Evolutionary conservation across 2,113 vertebrate species (phyloP), one percentile per base, ranked within the genome.

Genomic region (Pleuronectes platessa): DNA sequence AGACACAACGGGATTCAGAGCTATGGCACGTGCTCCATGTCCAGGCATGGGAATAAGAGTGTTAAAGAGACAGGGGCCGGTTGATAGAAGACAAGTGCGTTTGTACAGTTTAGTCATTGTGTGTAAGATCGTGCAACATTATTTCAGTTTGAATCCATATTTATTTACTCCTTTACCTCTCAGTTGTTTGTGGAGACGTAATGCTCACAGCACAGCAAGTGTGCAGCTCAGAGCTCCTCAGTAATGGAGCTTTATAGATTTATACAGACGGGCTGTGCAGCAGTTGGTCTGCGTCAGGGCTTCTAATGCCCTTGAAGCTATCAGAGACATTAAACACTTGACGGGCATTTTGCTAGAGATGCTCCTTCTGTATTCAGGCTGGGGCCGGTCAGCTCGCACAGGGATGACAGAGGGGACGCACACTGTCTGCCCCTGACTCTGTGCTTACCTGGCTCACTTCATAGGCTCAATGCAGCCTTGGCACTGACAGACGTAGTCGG

Each of bases 261-360:
- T 27, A 51, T 53, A 12, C 45, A 54, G 42, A 49, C 61, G 75
- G 72, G 64, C 78, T 82, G 79, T 79, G 79, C 55, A 56, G 71
- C 72, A 74, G 65, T 64, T 56, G 26, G 56, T 79, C 71, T 77
- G 71, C 40, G 76, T 89, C 83, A 84, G 84, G 64, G 75, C 58
- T 82, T 78, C 65, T 79, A 42, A 71, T 90, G 85, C 68, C 90
- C 87, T 91, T 88, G 84, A 86, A 79, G 79, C 75, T 74, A 75
- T 81, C 78, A 77, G 77, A 84, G 42, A 40, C 78, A 65, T 83
- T 82, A 90, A 91, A 85, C 86, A 87, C 90, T 89, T 86, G 84
- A 81, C 84, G 86, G 71, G 76, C 90, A 78, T 69, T 85, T 79
- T 86, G 79, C 73, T 81, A 79, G 82, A 88, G 82, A 83, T 85